phyloP scores from a whole-genome alignment of 2,888 invertebrate species.

The Gordius sp. region DNA sequence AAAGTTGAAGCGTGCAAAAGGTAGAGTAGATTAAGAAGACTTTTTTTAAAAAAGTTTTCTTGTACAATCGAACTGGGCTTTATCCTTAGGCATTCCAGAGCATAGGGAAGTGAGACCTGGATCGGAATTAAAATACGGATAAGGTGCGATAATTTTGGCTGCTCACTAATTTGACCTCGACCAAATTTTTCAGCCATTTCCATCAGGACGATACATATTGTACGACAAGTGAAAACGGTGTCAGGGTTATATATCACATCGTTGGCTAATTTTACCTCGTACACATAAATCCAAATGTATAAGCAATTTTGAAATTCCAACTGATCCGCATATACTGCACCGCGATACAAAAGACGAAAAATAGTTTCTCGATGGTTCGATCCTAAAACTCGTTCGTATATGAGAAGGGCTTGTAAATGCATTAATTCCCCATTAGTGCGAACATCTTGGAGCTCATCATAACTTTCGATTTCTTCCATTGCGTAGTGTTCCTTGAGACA shows the following conservation, averaged over 20 bases:
- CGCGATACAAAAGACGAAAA: constrained; percentile 49
- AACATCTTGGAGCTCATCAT: neutral
- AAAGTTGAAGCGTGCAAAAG: neutral
- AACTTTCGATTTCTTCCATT: neutral
- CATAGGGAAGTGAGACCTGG: neutral
- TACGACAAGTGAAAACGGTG: neutral
- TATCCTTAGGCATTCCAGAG: neutral
- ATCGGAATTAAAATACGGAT: neutral
- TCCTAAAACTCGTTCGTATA: constrained; percentile 60
- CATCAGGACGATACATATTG: constrained; percentile 10
- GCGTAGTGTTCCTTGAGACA: neutral
- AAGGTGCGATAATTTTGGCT: neutral
- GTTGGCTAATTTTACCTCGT: neutral
- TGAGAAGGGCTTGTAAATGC: constrained; percentile 47
- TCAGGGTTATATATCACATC: constrained; percentile 12
- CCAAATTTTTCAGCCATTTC: constrained; percentile 14
- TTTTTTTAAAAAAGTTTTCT: constrained; percentile 4
- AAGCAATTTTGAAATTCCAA: constrained; percentile 6
- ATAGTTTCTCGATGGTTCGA: constrained; percentile 58
- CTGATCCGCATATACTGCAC: constrained; percentile 67
- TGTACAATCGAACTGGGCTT: neutral
- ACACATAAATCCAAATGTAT: constrained; percentile 5
- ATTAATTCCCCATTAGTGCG: constrained; percentile 24
- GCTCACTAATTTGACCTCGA: neutral
- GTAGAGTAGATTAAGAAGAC: neutral